Base-by-base conservation (phyloP, 2,888 invertebrate species). In the Eugnorisma glareosa region DNA sequence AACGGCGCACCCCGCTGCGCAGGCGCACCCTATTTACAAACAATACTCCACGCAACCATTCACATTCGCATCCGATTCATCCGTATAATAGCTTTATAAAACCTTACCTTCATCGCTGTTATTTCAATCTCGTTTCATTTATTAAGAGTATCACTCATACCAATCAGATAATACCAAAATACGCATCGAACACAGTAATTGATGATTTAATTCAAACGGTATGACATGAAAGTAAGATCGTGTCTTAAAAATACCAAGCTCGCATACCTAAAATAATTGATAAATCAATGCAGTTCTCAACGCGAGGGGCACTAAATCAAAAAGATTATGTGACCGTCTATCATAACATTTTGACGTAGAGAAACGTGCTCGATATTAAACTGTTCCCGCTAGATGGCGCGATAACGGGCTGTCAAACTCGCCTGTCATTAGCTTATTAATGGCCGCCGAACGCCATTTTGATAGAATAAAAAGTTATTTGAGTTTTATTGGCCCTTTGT, bases 141-240 rank as follows among this genome's bases (percentile, higher is more conserved):
- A 89, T 88, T 89, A 87, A 89, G 89, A 86, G 86, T 91, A 94
- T 94, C 91, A 93, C 93, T 91, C 92, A 93, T 90, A 92, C 92
- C 90, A 92, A 96, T 96, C 96, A 94, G 95, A 96, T 95, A 96
- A 94, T 94, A 93, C 91, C 75, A 89, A 91, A 93, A 94, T 94
- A 92, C 91, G 90, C 90, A 93, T 93, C 91, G 90, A 92, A 93
- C 93, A 93, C 86, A 85, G 92, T 95, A 95, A 96, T 96, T 95
- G 95, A 96, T 96, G 96, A 95, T 94, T 93, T 93, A 94, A 95
- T 94, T 92, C 94, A 93, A 94, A 93, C 89, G 82, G 92, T 92
- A 93, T 94, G 96, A 96, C 96, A 96, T 95, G 96, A 95, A 95
- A 95, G 94, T 95, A 94, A 96, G 95, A 94, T 95, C 95, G 92